Evolutionary conservation across 2,797 vertebrate species (phyloP), one percentile per base, ranked within the genome.

Genomic region (Pantherophis vulpinus): DNA sequence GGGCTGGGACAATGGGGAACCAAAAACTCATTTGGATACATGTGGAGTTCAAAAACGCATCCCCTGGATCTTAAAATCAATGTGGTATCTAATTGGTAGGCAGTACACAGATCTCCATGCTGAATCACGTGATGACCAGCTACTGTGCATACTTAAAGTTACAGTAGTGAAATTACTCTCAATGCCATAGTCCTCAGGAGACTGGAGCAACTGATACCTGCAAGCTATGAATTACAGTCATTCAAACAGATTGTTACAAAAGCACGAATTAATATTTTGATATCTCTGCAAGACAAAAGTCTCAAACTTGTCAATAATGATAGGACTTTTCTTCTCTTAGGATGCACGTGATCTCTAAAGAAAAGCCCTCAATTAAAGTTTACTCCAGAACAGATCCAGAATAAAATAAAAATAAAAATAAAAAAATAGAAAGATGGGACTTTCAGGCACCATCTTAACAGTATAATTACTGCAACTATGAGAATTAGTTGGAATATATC

Each of bases 11-110:
- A 96, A 97, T 94, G 94, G 97, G 97, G 97, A 98, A 96, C 92
- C 94, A 94, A 95, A 97, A 97, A 97, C 94, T 98, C 97, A 97
- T 98, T 97, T 97, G 95, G 97, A 98, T 97, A 97, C 97, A 97
- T 58, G 88, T 88, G 87, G 97, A 96, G 97, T 96, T 97, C 96
- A 94, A 96, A 97, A 97, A 96, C 92, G 94, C 89, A 96, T 96
- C 96, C 94, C 96, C 93, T 86, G 96, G 96, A 96, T 94, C 95
- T 97, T 94, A 93, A 91, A 95, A 97, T 97, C 91, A 92, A 97
- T 96, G 93, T 11, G 0, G 27, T 93, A 92, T 88, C 94, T 96
- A 95, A 95, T 96, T 89, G 93, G 95, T 94, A 96, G 93, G 91
- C 91, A 96, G 91, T 90, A 29, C 88, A 88, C 93, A 95, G 94